Evolutionary conservation across 1,140 invertebrate species (phyloP).

Genomic region (Bombus superbus): DNA sequence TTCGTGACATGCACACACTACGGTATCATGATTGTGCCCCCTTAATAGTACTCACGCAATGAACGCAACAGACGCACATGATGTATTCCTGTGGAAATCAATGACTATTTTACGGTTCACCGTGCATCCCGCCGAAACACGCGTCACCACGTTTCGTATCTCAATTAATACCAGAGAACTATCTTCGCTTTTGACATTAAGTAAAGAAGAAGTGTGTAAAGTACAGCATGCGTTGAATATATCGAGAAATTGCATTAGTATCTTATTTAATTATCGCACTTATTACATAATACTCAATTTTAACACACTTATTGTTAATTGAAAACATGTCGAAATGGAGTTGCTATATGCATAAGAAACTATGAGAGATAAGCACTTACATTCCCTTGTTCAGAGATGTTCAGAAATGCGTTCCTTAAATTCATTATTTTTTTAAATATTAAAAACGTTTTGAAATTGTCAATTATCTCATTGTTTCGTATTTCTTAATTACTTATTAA

Average conservation of each 20-base stretch:
- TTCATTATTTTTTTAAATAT: not conserved
- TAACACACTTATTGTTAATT: not conserved
- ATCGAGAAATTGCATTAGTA: not conserved
- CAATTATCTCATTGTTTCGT: too few relatives aligned
- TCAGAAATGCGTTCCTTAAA: not conserved
- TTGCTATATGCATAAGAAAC: not conserved
- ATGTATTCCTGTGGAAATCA: not conserved
- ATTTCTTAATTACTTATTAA: too few relatives aligned
- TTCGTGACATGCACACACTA: not conserved
- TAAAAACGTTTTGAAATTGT: too few relatives aligned
- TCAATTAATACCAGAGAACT: not conserved
- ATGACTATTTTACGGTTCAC: not conserved
- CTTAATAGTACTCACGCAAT: constrained; percentile 1
- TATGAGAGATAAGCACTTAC: not conserved
- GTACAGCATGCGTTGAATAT: not conserved
- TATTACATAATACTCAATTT: constrained; percentile 1
- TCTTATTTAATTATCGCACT: not conserved
- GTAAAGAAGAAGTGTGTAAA: not conserved
- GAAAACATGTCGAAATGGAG: not conserved
- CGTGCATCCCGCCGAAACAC: not conserved
- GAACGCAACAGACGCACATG: constrained; percentile 1
- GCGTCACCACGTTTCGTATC: not conserved
- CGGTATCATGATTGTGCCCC: not conserved
- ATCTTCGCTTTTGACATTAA: not conserved
- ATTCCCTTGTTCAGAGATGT: not conserved